Evolutionary conservation across 2,113 vertebrate species (phyloP).

Genomic region (Isichthys henryi): DNA sequence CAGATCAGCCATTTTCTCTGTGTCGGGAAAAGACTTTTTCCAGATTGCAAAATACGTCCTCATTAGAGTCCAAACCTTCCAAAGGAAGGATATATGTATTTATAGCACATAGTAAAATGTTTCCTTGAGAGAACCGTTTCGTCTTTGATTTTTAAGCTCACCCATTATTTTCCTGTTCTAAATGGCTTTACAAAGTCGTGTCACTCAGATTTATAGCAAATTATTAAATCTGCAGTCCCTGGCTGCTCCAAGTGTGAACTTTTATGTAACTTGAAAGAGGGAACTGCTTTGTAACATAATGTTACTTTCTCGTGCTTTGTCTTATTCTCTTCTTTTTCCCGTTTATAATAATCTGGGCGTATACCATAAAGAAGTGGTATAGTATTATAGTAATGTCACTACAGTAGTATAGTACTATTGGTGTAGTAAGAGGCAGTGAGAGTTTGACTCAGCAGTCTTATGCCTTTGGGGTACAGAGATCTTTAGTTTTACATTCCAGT

Average conservation of each 20-base stretch:
- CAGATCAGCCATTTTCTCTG: neutral
- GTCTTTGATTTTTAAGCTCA: neutral
- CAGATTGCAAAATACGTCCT: neutral
- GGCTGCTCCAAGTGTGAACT: neutral
- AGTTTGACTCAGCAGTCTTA: neutral
- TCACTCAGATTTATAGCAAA: neutral
- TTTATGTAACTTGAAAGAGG: neutral
- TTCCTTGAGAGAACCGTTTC: neutral
- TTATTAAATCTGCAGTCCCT: neutral
- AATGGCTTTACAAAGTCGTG: neutral
- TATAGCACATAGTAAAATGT: neutral
- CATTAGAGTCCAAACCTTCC: conserved; percentile 1
- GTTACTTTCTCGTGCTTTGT: neutral
- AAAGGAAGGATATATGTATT: neutral
- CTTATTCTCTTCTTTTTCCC: neutral
- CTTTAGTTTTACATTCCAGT: neutral
- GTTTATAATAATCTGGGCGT: neutral
- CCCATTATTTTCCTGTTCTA: neutral
- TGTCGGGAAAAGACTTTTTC: neutral
- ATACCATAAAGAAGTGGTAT: neutral
- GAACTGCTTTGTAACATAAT: neutral
- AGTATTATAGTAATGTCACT: neutral
- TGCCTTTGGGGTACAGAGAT: neutral
- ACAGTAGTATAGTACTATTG: neutral
- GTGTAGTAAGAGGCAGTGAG: neutral